Base-by-base conservation (phyloP, 2,113 vertebrate species). In the Syngnathus floridae region DNA sequence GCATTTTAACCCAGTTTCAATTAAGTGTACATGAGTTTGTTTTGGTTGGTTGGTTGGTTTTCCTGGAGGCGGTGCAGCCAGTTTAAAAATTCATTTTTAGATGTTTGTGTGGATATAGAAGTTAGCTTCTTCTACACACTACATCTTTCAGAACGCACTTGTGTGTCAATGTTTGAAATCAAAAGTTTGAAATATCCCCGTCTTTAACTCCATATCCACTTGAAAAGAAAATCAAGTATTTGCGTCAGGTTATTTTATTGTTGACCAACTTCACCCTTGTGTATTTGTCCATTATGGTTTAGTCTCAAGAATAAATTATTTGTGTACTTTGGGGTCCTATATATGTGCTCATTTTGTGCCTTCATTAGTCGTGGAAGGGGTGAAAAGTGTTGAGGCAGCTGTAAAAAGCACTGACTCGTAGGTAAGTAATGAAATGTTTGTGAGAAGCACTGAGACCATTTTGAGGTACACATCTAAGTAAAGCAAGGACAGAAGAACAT, bases 291-390 rank as follows among this genome's bases (percentile, higher is more conserved):
- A 67, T 80, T 77, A 60, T 71, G 60, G 79, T 86, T 84, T 87
- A 84, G 78, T 79, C 75, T 84, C 68, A 80, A 84, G 68, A 86
- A 86, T 90, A 89, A 90, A 89, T 90, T 88, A 90, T 90, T 89
- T 84, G 82, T 85, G 75, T 80, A 79, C 77, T 88, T 89, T 88
- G 46, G 71, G 74, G 84, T 86, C 70, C 77, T 85, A 88, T 87
- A 88, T 87, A 89, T 90, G 85, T 87, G 83, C 86, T 90, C 77
- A 86, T 90, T 87, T 86, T 78, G 89, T 91, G 88, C 89, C 89
- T 91, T 91, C 79, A 84, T 86, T 81, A 79, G 73, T 88, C 80
- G 82, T 80, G 79, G 74, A 84, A 67, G 73, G 37, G 48, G 26
- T 31, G 26, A 46, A 46, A 46, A 72, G 72, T 69, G 65, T 76